Evolutionary conservation across 2,797 vertebrate species (phyloP).

Genomic region (Onychomys torridus): DNA sequence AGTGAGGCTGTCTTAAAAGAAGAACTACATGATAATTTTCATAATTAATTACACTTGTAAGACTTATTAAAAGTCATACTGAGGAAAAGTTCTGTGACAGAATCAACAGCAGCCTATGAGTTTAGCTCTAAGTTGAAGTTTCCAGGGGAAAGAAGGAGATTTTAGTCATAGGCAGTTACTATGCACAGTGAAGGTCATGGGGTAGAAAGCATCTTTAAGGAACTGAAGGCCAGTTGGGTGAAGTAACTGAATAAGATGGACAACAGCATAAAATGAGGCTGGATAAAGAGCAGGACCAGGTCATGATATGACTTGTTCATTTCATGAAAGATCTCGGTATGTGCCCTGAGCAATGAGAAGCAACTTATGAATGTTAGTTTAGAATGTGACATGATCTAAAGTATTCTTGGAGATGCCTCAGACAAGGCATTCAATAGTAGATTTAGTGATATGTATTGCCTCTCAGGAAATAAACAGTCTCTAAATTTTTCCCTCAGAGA

Average conservation of each 20-base stretch:
- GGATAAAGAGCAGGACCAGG: neutral
- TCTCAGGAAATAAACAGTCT: neutral
- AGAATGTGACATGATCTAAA: neutral
- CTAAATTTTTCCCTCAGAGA: neutral
- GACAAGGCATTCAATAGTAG: neutral
- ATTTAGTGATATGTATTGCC: neutral
- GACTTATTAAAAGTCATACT: neutral
- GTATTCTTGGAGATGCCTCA: neutral
- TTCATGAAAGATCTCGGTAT: neutral
- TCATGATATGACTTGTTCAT: neutral
- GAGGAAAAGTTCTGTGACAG: neutral
- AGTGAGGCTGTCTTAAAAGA: neutral
- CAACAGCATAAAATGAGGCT: neutral
- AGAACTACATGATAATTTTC: neutral
- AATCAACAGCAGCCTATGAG: neutral
- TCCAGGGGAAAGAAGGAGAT: neutral
- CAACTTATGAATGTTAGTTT: neutral
- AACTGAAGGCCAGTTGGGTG: neutral
- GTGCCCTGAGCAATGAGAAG: neutral
- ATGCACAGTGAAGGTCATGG: neutral
- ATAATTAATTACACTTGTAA: neutral
- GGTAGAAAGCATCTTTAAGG: neutral
- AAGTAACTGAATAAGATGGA: neutral
- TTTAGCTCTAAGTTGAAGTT: neutral
- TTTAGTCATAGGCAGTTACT: neutral